A percentile compares a stretch with the other conserved stretches of the same genome.
phyloP scores from a whole-genome alignment of 1,140 invertebrate species.

The Heliconius nattereri region DNA sequence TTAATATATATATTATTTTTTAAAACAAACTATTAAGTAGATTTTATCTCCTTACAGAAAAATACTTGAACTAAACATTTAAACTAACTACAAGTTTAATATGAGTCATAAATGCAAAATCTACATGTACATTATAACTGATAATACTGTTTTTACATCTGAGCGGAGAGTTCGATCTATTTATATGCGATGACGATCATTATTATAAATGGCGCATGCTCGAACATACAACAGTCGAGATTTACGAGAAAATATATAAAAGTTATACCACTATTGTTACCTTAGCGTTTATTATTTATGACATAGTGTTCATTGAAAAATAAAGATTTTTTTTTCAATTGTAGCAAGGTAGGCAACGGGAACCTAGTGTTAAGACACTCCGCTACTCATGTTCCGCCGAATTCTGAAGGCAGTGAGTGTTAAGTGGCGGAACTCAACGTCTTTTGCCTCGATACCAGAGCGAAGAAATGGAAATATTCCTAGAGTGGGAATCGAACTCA shows the following conservation, averaged over 20 bases:
- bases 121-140: slow-evolving; percentile 31
- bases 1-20: no score
- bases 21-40: background rate
- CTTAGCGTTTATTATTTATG: background rate
- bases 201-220: slow-evolving; percentile 38
- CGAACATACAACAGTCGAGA: slow-evolving; percentile 12
- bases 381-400: no score
- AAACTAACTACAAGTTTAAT: background rate
- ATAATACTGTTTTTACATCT: slow-evolving; percentile 44
- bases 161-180: slow-evolving; percentile 43
- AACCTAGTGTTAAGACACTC: no score
- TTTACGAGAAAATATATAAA: slow-evolving; percentile 12
- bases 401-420: no score
- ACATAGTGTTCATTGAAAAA: background rate
- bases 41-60: background rate
- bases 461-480: no score
- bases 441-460: no score
- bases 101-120: slow-evolving; percentile 43
- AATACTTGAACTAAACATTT: background rate
- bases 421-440: no score
- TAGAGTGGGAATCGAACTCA: no score
- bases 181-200: slow-evolving; percentile 45
- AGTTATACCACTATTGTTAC: background rate
- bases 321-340: no score
- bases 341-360: no score